Base-by-base conservation (phyloP, 2,113 vertebrate genomes). In the Spilogale gracilis region DNA sequence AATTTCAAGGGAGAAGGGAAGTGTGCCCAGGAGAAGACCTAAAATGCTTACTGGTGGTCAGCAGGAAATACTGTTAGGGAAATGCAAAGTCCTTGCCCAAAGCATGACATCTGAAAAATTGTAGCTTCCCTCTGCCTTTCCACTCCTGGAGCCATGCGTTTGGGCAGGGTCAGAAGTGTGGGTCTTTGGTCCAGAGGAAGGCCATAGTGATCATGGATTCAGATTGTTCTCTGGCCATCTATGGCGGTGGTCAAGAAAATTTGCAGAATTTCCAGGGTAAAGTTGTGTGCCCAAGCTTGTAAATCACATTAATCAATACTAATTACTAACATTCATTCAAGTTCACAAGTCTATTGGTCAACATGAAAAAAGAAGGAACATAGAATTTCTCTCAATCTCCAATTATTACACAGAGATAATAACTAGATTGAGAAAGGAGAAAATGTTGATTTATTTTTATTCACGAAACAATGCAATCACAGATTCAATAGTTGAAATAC, bases 361-460 rank as follows among this genome's bases (percentile, higher is more conserved):
- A 92, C 91, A 89, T 52, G 76, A 88, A 63, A 71, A 92, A 80
- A 92, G 60, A 82, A 97, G 65, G 20, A 96, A 90, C 32, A 90
- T 6, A 88, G 58, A 82, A 78, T 88, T 97, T 96, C 88, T 94
- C 65, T 20, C 45, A 92, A 56, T 78, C 50, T 65, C 32, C 79
- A 96, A 89, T 93, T 97, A 95, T 89, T 94, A 30, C 69, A 61
- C 43, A 84, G 52, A 96, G 83, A 92, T 95, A 94, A 96, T 96
- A 67, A 92, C 25, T 76, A 87, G 74, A 97, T 54, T 84, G 97
- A 89, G 65, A 91, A 96, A 91, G 60, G 56, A 92, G 89, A 58
- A 97, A 90, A 73, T 94, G 74, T 56, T 91, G 30, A 96, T 91
- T 95, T 96, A 87, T 96, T 95, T 93, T 97, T 65, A 89, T 95